Evolutionary conservation across 2,888 invertebrate genomes (phyloP), one percentile per base, ranked within the genome.

Genomic region (Caenorhabditis sp.): DNA sequence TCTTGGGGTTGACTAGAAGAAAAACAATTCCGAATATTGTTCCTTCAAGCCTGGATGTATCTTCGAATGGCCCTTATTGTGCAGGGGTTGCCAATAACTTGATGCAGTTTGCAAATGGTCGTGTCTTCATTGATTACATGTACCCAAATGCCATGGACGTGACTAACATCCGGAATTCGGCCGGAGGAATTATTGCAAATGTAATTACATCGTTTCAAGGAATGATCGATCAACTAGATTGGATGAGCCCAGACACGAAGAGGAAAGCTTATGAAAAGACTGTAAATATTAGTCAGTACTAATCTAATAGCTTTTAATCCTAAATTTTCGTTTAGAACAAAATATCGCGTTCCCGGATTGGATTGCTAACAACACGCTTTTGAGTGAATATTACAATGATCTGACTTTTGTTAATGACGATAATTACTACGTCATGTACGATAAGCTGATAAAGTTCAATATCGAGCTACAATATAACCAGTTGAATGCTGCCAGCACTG

Each of bases 261-360:
- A 79, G 68, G 50, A 79, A 51, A 15, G 89, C 89, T 11, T 78
- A 82, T 50, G 83, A 78, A 20, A 89, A 89, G 80, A 84, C 85
- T 24, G 67, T 79, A 55, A 71, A 79, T 18, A 80, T 87, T n/a
- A 53, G 87, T 87, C 3, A 76, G 85, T 80, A 20, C 8, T 2
- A n/a, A 28, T 47, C 20, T 3, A 53, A 5, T 20, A 22, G 13
- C 15, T 51, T 53, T 40, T 13, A 18, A 65, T 32, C 11, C 2
- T 5, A 13, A 13, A 40, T 13, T 40, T 13, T 11, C 13, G 70
- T 79, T 56, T 71, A 86, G 85, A 72, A 50, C 61, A 81, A 62
- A 88, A 88, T 72, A 84, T 87, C 56, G 89, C 88, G 6, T 89
- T 80, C 80, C 89, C 89, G 40, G 87, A 87, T 55, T 87, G 80